Evolutionary conservation across 2,888 invertebrate genomes (phyloP).

Genomic region (Molorchus minor): DNA sequence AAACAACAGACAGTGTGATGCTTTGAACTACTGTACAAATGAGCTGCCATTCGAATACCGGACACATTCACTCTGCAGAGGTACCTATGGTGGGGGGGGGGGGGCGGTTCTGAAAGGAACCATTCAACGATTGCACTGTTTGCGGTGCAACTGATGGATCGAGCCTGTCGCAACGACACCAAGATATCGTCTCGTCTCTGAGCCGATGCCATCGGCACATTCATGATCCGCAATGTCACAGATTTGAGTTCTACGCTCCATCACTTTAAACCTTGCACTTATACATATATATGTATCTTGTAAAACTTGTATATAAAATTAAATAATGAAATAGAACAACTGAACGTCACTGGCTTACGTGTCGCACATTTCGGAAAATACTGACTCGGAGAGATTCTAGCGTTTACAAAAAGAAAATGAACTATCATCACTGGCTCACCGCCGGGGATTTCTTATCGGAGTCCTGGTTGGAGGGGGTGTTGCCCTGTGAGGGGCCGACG

Average conservation of each 20-base stretch:
- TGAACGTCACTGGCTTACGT: slow-evolving; percentile 44
- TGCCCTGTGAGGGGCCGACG: slow-evolving; percentile 70
- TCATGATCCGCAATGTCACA: slow-evolving; percentile 27
- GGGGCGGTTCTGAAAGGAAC: slow-evolving; percentile 59
- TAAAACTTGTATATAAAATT: slow-evolving; percentile 45
- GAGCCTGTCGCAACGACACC: slow-evolving; percentile 35
- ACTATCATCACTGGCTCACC: slow-evolving; percentile 77
- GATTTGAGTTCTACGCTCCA: slow-evolving; percentile 28
- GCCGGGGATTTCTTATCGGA: slow-evolving; percentile 85
- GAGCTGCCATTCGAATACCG: slow-evolving; percentile 58
- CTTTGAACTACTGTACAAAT: slow-evolving; percentile 58
- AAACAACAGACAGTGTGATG: slow-evolving; percentile 51
- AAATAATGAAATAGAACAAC: slow-evolving; percentile 47
- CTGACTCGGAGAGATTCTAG: slow-evolving; percentile 52
- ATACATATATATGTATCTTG: slow-evolving; percentile 41
- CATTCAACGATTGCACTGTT: slow-evolving; percentile 54
- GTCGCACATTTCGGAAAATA: slow-evolving; percentile 40
- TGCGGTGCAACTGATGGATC: slow-evolving; percentile 49
- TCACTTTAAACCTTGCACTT: slow-evolving; percentile 49
- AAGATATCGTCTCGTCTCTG: slow-evolving; percentile 28
- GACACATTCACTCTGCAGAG: slow-evolving; percentile 59
- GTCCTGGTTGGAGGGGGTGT: slow-evolving; percentile 73
- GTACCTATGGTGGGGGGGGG: slow-evolving; percentile 62
- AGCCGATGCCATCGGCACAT: slow-evolving; percentile 44
- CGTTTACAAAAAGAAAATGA: slow-evolving; percentile 42